phyloP scores from a whole-genome alignment of 2,797 vertebrate species.

The Halcyon chelicuti region DNA sequence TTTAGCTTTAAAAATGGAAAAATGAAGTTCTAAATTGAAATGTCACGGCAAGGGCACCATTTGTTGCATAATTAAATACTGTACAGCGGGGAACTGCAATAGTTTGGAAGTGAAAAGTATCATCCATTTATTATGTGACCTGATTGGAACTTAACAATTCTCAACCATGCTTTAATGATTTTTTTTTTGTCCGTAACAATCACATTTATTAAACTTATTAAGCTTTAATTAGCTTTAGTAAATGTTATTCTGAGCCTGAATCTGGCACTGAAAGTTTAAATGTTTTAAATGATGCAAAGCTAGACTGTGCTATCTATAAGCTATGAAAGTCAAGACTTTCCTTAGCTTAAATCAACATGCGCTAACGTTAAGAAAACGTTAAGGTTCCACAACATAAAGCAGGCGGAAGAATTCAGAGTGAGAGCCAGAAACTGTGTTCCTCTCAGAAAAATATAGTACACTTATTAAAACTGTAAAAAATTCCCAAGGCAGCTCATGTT shows the following conservation, averaged over 20 bases:
- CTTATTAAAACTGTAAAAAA: neutral
- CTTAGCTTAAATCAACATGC: neutral
- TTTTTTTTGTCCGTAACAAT: conserved; percentile 84
- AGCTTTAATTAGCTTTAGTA: conserved; percentile 93
- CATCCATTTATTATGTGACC: conserved; percentile 81
- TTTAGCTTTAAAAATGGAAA: conserved; percentile 76
- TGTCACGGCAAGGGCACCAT: conserved; percentile 71
- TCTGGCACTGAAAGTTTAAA: conserved; percentile 80
- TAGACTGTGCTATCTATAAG: conserved; percentile 81
- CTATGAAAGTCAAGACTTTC: conserved; percentile 80
- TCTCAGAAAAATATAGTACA: conserved; percentile 11
- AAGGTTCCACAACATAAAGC: neutral
- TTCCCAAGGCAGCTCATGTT: neutral
- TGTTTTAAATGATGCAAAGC: conserved; percentile 79
- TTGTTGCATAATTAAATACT: conserved; percentile 75
- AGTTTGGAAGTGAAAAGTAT: conserved; percentile 66
- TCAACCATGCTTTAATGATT: conserved; percentile 85
- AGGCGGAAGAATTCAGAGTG: neutral
- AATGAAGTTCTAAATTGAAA: conserved; percentile 75
- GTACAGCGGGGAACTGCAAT: conserved; percentile 63
- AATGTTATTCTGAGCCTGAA: conserved; percentile 81
- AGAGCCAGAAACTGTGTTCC: conserved; percentile 3
- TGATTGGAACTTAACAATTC: conserved; percentile 75
- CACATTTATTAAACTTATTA: conserved; percentile 93
- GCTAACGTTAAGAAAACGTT: neutral